Percentiles rank a stretch among this genome's conserved stretches.
Evolutionary conservation across 2,113 vertebrate genomes (phyloP).

Genomic region (Alligator mississippiensis): DNA sequence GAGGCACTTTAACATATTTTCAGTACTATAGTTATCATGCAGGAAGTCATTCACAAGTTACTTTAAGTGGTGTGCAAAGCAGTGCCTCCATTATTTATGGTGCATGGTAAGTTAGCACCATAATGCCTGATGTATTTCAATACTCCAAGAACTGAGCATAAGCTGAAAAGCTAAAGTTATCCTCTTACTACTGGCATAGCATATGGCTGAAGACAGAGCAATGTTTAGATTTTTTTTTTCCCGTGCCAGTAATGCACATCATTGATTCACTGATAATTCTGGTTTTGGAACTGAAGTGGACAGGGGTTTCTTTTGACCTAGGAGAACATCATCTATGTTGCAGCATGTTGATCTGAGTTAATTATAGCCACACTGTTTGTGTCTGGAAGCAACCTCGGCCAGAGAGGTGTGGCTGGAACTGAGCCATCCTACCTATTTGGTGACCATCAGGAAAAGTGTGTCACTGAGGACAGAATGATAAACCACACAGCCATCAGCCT

Average conservation of each 20-base stretch:
- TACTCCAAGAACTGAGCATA: neutral
- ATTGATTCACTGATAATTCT: neutral
- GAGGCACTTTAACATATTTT: neutral
- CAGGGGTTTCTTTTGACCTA: neutral
- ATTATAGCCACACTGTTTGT: neutral
- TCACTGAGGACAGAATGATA: neutral
- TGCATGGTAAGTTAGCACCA: accelerated
- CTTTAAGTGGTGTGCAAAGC: neutral
- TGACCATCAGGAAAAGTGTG: neutral
- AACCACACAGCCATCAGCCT: neutral
- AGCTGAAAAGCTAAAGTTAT: neutral
- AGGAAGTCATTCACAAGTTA: neutral
- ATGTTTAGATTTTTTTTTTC: neutral
- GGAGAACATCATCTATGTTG: too few species aligned
- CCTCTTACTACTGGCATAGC: neutral
- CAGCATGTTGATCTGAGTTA: neutral
- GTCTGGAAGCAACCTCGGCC: neutral
- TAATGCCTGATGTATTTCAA: neutral
- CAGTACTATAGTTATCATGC: neutral
- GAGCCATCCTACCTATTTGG: neutral
- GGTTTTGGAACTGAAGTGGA: neutral
- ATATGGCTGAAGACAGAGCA: neutral
- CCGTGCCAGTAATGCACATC: neutral
- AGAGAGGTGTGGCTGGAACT: neutral
- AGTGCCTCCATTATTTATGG: neutral